Conservation (phyloP, 2,888 invertebrate species). For the Drosophila nigritarsus region DNA sequence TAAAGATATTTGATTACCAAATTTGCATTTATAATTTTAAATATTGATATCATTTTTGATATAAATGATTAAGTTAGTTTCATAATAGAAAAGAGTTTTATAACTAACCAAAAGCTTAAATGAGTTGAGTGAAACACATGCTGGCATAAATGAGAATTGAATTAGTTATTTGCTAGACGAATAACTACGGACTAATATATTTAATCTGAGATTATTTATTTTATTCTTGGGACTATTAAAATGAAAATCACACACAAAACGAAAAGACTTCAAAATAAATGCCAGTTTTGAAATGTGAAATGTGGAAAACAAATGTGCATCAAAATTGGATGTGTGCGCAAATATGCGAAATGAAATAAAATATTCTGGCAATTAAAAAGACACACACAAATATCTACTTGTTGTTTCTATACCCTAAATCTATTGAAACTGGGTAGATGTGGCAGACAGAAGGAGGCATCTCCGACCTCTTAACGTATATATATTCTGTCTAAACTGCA, state of each 20-base stretch:
- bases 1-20: not conserved
- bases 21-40: not conserved
- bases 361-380: conserved; percentile 72
- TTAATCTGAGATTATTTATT: conserved; percentile 11
- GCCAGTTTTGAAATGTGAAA: conserved; percentile 3
- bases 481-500: not conserved
- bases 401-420: conserved; percentile 1
- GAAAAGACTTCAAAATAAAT: not conserved
- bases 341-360: conserved; percentile 65
- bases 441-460: not conserved
- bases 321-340: conserved; percentile 43
- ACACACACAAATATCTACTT: conserved; percentile 42
- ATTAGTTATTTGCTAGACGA: not conserved
- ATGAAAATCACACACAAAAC: conserved; percentile 23
- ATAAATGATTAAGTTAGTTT: not conserved
- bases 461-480: rapidly evolving
- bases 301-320: conserved; percentile 28
- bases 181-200: conserved; percentile 5
- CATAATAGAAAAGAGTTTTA: not conserved
- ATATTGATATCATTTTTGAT: not conserved
- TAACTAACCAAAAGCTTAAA: not conserved
- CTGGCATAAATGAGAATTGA: not conserved
- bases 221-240: conserved; percentile 23
- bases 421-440: not conserved
- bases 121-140: not conserved